These are phyloP conservation scores for Pipistrellus pygmaeus DNA, from an alignment of 2,797 vertebrate species.

Conservation along the genomic window DNA sequence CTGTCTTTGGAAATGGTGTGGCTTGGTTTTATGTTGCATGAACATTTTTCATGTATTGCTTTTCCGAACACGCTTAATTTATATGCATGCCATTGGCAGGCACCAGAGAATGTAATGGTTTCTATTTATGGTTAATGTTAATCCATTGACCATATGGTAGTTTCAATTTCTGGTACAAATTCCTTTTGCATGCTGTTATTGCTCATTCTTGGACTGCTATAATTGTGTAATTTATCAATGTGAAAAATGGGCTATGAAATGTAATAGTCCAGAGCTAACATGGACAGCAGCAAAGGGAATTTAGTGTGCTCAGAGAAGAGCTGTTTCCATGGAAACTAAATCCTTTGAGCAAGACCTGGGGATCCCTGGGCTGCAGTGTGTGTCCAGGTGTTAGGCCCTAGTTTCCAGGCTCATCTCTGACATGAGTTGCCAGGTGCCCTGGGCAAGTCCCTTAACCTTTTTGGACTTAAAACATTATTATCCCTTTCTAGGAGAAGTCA, in stretches of 20 bases:
- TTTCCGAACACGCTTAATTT: slow-evolving; percentile 70
- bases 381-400: neutral
- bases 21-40: neutral
- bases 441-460: neutral
- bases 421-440: neutral
- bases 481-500: neutral
- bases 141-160: slow-evolving; percentile 71
- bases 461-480: slow-evolving; percentile 31
- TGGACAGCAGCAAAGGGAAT: slow-evolving; percentile 52
- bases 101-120: slow-evolving; percentile 38
- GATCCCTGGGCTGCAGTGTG: neutral
- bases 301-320: slow-evolving; percentile 52
- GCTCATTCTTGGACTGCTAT: slow-evolving; percentile 68
- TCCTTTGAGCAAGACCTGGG: slow-evolving; percentile 13
- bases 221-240: slow-evolving; percentile 72
- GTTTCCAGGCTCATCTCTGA: neutral
- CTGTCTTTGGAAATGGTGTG: slow-evolving; percentile 19
- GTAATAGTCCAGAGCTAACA: slow-evolving; percentile 69
- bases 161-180: slow-evolving; percentile 75
- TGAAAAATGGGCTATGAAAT: slow-evolving; percentile 79
- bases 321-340: slow-evolving; percentile 64
- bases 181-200: slow-evolving; percentile 72
- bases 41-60: neutral
- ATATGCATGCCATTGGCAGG: neutral
- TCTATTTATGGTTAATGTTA: slow-evolving; percentile 71